phyloP scores from a whole-genome alignment of 2,113 vertebrate genomes.

The Eulacestoma nigropectus region DNA sequence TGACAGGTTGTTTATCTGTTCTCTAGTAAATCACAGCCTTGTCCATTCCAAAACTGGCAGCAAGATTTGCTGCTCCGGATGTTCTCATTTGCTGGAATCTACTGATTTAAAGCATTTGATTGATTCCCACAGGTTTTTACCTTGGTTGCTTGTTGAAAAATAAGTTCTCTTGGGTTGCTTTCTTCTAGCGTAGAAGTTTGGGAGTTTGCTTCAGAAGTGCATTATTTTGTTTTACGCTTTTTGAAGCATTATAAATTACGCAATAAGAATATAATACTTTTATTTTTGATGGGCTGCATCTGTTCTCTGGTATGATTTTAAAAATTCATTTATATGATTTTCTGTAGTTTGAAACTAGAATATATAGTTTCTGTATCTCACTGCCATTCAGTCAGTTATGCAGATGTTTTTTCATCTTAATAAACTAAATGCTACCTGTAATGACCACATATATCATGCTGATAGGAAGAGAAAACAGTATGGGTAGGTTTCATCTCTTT shows the following conservation, averaged over 20 bases:
- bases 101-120: neutral
- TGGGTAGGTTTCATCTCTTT: neutral
- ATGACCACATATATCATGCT: neutral
- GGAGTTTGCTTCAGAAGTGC: neutral
- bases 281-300: neutral
- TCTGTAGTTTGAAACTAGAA: neutral
- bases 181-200: neutral
- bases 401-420: neutral
- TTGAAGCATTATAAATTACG: neutral
- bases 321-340: neutral
- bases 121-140: neutral
- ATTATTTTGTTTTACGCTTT: neutral
- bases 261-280: neutral
- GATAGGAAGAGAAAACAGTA: neutral
- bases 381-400: neutral
- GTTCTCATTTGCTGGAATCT: neutral
- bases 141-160: neutral
- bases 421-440: neutral
- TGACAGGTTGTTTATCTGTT: neutral
- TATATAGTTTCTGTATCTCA: neutral
- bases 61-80: constrained; percentile 26
- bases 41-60: neutral
- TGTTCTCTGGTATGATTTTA: neutral
- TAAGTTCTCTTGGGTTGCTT: neutral
- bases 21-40: neutral